Evolutionary conservation across 2,888 invertebrate species (phyloP), one percentile per base, ranked within the genome.

Genomic region (Cetonia aurata): DNA sequence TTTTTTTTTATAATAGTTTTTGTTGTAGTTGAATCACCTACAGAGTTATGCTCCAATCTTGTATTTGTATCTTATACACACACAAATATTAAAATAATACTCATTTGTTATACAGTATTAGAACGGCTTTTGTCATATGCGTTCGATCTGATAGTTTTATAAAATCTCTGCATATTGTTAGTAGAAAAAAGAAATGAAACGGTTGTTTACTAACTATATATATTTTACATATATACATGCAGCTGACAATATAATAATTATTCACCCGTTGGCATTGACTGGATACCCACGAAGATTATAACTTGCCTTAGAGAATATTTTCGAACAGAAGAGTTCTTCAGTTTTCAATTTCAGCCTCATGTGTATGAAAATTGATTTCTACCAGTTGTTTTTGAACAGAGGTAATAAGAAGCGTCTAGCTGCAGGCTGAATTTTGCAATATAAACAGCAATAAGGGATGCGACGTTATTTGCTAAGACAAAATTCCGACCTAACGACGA

Each of bases 361-460:
- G 12, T 37, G 50, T 52, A 65, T 65, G 48, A 65, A 65, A 50
- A 50, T 52, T 37, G 62, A 50, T 37, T 65, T 65, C 50, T 50
- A 37, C 12, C 37, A 15, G 62, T 65, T 48, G 50, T 50, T 65
- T 48, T 19, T 50, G 69, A 72, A 68, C 66, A 70, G 69, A 73
- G 67, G 75, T 73, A 75, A 74, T 75, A 74, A 73, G 73, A 66
- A 70, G 67, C 68, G 72, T 72, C 71, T 71, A 46, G 72, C 76
- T 76, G 46, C 65, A 67, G 75, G 77, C 59, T 53, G 73, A 71
- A 75, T 69, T 71, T 74, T 72, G 73, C 74, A 77, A 77, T 76
- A 77, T 77, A 78, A 78, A 78, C 76, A 77, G 76, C 76, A 78
- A 78, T 77, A 78, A 76, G 77, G 37, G 75, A 76, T 76, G 76